Percentiles rank a stretch among this genome's conserved stretches.
Evolutionary conservation across 2,888 invertebrate species (phyloP).

Genomic region (Rhabditoides inermis): DNA sequence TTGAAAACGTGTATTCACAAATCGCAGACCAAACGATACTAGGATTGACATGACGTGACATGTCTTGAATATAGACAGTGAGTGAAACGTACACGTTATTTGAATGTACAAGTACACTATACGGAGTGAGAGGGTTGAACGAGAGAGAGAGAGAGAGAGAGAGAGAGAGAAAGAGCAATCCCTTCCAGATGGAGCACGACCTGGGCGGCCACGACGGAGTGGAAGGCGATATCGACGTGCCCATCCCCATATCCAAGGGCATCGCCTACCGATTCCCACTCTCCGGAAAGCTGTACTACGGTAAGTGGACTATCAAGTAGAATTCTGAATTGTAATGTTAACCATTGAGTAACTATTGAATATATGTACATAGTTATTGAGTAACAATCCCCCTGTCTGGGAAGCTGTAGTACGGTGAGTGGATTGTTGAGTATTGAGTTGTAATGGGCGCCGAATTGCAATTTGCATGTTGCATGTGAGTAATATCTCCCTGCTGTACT

Average conservation of each 20-base stretch:
- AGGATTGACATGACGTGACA: too few relatives aligned
- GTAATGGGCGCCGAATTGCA: background rate
- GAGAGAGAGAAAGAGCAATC: background rate
- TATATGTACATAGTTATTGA: background rate
- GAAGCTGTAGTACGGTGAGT: background rate
- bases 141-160: too few relatives aligned
- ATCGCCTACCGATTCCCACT: constrained; percentile 38
- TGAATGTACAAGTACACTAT: too few relatives aligned
- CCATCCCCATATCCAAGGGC: constrained; percentile 37
- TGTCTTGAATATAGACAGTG: too few relatives aligned
- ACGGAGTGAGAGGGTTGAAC: too few relatives aligned
- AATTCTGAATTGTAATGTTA: background rate
- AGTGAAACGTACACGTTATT: too few relatives aligned
- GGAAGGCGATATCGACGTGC: constrained; percentile 40
- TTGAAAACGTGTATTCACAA: too few relatives aligned
- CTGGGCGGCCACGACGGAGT: constrained; percentile 33
- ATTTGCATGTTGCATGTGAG: too few relatives aligned
- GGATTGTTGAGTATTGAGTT: background rate
- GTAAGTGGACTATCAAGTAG: constrained; percentile 9
- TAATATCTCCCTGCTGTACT: too few relatives aligned
- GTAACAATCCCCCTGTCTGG: too few relatives aligned
- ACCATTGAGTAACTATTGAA: background rate
- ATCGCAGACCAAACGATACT: too few relatives aligned
- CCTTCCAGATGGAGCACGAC: constrained; percentile 34
- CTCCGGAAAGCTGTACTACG: constrained; percentile 39